Conservation (phyloP, 2,888 invertebrate species). For the Amphimallon solstitiale region DNA sequence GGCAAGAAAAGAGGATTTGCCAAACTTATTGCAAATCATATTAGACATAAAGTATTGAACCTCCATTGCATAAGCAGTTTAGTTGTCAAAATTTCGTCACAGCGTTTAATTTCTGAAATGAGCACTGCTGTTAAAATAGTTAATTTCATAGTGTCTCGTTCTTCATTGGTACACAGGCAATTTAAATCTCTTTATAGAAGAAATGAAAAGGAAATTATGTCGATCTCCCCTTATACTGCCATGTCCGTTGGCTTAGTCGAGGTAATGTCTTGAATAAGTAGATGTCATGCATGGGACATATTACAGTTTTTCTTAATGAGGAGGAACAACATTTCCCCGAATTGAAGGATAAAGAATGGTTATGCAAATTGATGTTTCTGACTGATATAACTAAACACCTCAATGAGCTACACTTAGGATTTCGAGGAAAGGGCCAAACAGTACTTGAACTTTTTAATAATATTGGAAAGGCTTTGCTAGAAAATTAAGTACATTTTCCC, state of each 20-base stretch:
- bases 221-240: conserved; percentile 5
- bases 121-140: no score
- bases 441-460: conserved; percentile 8
- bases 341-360: conserved; percentile 19
- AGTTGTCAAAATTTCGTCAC: no score
- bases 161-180: neutral
- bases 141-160: no score
- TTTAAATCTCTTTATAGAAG: neutral
- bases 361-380: conserved; percentile 34
- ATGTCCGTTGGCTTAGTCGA: conserved; percentile 28
- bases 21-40: no score
- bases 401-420: neutral
- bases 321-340: neutral
- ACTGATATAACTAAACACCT: conserved; percentile 19
- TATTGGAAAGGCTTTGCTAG: neutral
- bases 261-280: conserved; percentile 25
- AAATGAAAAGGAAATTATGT: conserved; percentile 14
- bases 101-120: no score
- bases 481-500: neutral
- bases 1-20: no score
- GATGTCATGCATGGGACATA: conserved; percentile 21
- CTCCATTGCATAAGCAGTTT: no score
- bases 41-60: no score
- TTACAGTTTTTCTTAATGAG: conserved; percentile 27
- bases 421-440: no score